Conservation (phyloP, 2,113 vertebrate species). For the Camelus dromedarius region DNA sequence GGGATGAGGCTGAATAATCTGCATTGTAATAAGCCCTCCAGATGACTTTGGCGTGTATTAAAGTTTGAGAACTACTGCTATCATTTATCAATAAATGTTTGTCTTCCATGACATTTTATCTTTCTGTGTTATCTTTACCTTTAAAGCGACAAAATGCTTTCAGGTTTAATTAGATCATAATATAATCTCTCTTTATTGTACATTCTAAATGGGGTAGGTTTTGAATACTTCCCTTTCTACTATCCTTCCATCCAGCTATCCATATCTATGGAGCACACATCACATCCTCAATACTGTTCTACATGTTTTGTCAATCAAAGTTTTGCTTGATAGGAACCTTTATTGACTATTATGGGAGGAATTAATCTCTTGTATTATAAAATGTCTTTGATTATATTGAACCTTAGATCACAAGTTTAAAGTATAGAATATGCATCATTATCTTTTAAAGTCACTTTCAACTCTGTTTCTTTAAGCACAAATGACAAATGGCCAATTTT, state of each 20-base stretch:
- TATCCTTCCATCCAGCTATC: neutral
- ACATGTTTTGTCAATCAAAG: neutral
- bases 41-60: neutral
- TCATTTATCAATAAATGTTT: neutral
- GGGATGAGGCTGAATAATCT: neutral
- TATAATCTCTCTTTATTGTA: neutral
- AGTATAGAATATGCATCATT: neutral
- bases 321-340: neutral
- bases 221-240: neutral
- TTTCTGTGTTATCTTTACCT: neutral
- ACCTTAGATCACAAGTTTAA: neutral
- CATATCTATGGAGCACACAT: neutral
- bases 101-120: neutral
- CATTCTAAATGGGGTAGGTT: neutral
- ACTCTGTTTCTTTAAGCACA: neutral
- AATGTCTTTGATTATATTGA: neutral
- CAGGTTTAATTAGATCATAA: neutral
- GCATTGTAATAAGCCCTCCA: neutral
- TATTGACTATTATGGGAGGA: neutral
- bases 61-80: neutral
- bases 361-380: neutral
- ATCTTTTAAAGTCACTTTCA: constrained; percentile 17
- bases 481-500: neutral
- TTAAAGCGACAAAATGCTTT: constrained; percentile 10
- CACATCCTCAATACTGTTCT: neutral